phyloP scores from a whole-genome alignment of 2,888 invertebrate genomes.

The Lapara coniferarum region DNA sequence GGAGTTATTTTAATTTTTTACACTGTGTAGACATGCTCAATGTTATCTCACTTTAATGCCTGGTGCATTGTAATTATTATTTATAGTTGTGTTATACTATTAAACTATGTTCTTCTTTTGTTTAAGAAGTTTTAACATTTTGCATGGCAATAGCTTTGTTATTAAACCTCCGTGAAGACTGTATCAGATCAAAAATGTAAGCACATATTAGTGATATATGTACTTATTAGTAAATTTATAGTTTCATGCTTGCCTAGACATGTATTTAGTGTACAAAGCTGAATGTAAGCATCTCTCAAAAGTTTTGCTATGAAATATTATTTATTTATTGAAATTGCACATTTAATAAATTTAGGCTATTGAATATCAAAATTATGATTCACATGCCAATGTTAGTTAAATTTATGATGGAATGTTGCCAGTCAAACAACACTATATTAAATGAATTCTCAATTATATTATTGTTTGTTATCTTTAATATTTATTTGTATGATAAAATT shows the following conservation, averaged over 20 bases:
- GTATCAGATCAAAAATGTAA: constrained; percentile 41
- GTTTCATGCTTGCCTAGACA: constrained; percentile 39
- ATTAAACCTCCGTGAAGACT: constrained; percentile 48
- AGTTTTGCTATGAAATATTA: constrained; percentile 32
- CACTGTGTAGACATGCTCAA: constrained; percentile 64
- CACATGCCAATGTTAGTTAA: constrained; percentile 74
- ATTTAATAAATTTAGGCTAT: constrained; percentile 54
- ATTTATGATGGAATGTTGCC: constrained; percentile 50
- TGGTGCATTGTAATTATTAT: constrained; percentile 73
- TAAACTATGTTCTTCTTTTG: not conserved
- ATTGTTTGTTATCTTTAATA: constrained; percentile 56
- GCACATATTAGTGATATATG: constrained; percentile 67
- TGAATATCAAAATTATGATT: constrained; percentile 48
- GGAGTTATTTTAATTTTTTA: constrained; percentile 64
- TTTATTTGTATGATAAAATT: constrained; percentile 57
- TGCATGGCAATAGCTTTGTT: constrained; percentile 54
- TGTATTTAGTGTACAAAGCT: constrained; percentile 48
- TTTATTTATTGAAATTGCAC: constrained; percentile 41
- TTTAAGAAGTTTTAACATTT: constrained; percentile 58
- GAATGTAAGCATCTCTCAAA: constrained; percentile 7
- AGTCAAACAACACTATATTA: constrained; percentile 47
- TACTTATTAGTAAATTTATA: constrained; percentile 55
- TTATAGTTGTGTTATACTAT: constrained; percentile 45
- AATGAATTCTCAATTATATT: constrained; percentile 50
- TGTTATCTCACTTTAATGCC: constrained; percentile 60